Evolutionary conservation across 1,140 invertebrate species (phyloP).

Genomic region (Anastatus disparis): DNA sequence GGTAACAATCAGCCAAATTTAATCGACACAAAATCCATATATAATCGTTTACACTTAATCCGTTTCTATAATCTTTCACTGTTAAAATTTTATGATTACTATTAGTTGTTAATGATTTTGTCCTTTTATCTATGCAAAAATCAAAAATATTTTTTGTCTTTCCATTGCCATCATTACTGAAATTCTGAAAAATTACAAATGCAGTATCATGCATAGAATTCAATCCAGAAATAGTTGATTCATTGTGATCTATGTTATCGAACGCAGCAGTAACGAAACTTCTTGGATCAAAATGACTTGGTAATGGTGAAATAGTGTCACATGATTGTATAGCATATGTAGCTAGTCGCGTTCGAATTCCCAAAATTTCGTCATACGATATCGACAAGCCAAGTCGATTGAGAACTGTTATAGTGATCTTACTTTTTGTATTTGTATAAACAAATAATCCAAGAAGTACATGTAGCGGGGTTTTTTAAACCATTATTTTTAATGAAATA

Average conservation of each 20-base stretch:
- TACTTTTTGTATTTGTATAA: background rate
- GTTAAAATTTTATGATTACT: too few relatives aligned
- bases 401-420: background rate
- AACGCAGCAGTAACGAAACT: conserved; percentile 26
- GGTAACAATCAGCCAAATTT: background rate
- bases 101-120: background rate
- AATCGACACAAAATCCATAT: background rate
- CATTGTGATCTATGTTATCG: conserved; percentile 43
- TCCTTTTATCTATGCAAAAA: background rate
- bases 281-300: conserved; percentile 21
- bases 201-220: conserved; percentile 39
- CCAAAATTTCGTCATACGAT: background rate
- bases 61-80: background rate
- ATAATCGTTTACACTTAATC: background rate
- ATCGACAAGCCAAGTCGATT: background rate
- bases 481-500: background rate
- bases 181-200: conserved; percentile 29
- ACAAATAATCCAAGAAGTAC: background rate
- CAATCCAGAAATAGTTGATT: conserved; percentile 34
- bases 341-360: background rate
- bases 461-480: background rate
- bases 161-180: background rate
- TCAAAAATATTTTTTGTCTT: conserved; percentile 25
- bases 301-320: conserved; percentile 16
- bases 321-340: conserved; percentile 11